Percentiles rank a stretch among this genome's conserved stretches.
Conservation (phyloP, 2,888 invertebrate species). For the Isotomurus palustris region DNA sequence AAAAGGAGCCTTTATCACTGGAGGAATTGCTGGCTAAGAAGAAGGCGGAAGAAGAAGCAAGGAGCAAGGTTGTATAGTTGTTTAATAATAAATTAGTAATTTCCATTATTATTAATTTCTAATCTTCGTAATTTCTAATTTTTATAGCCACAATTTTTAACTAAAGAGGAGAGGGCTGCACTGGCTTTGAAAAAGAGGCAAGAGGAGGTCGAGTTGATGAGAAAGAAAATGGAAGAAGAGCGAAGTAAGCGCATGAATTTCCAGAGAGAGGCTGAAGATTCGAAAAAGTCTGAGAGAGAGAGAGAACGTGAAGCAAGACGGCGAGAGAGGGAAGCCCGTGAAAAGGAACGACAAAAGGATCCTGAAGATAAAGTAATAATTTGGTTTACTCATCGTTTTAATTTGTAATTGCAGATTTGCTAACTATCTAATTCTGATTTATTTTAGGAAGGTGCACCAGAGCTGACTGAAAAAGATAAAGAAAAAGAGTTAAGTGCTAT, state of each 20-base stretch:
- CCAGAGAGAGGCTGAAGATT: slow-evolving; percentile 49
- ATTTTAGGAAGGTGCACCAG: slow-evolving; percentile 7
- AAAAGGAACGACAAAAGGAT: slow-evolving; percentile 49
- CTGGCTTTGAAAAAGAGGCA: slow-evolving; percentile 84
- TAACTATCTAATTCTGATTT: not conserved
- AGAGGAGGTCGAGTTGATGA: slow-evolving; percentile 78
- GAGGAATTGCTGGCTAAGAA: slow-evolving; percentile 94
- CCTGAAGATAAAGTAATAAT: slow-evolving; percentile 17
- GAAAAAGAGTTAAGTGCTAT: slow-evolving; percentile 93
- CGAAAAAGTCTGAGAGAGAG: slow-evolving; percentile 44
- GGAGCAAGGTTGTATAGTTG: slow-evolving; percentile 66
- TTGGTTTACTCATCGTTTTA: not conserved
- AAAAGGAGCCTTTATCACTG: slow-evolving; percentile 84
- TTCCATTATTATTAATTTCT: not conserved
- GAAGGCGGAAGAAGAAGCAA: slow-evolving; percentile 89
- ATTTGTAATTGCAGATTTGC: not conserved
- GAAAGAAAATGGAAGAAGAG: slow-evolving; percentile 67
- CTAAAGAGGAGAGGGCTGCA: slow-evolving; percentile 89
- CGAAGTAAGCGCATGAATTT: slow-evolving; percentile 60
- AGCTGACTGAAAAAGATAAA: slow-evolving; percentile 64
- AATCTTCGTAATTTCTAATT: slow-evolving; percentile 7
- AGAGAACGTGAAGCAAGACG: slow-evolving; percentile 38
- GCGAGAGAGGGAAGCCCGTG: slow-evolving; percentile 49
- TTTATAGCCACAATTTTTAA: slow-evolving; percentile 81
- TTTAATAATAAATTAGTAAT: not conserved